phyloP scores from a whole-genome alignment of 2,113 vertebrate species.

The Urocolius indicus region DNA sequence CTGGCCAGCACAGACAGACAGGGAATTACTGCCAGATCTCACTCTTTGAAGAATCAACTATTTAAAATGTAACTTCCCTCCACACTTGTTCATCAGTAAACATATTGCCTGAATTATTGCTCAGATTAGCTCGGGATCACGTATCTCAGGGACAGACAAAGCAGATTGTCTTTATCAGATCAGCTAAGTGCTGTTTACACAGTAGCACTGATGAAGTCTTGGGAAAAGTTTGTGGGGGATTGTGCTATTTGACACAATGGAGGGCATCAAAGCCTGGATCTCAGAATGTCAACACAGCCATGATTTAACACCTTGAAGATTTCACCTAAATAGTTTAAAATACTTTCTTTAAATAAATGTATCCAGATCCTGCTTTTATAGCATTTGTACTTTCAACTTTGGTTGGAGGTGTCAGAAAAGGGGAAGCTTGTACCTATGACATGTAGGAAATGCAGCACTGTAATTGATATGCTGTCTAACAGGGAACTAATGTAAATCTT shows the following conservation, averaged over 20 bases:
- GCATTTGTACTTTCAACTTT: neutral
- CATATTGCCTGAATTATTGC: neutral
- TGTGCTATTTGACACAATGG: neutral
- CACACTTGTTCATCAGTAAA: neutral
- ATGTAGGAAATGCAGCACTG: neutral
- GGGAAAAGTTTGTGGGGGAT: accelerated
- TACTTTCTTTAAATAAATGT: neutral
- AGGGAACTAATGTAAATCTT: conserved; percentile 7
- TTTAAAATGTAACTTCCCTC: accelerated
- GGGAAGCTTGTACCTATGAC: neutral
- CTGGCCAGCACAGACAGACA: accelerated
- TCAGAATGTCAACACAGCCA: neutral
- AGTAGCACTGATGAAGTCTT: neutral
- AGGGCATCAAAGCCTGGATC: neutral
- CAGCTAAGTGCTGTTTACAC: neutral
- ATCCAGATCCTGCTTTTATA: neutral
- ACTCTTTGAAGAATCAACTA: accelerated
- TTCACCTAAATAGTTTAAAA: neutral
- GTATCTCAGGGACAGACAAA: neutral
- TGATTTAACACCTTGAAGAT: neutral
- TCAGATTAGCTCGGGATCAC: neutral
- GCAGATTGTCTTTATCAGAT: neutral
- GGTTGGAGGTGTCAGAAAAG: neutral
- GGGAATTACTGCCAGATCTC: neutral
- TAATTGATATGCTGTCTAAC: neutral